Evolutionary conservation across 2,797 vertebrate species (phyloP), one percentile per base, ranked within the genome.

Genomic region (Champsocephalus esox): DNA sequence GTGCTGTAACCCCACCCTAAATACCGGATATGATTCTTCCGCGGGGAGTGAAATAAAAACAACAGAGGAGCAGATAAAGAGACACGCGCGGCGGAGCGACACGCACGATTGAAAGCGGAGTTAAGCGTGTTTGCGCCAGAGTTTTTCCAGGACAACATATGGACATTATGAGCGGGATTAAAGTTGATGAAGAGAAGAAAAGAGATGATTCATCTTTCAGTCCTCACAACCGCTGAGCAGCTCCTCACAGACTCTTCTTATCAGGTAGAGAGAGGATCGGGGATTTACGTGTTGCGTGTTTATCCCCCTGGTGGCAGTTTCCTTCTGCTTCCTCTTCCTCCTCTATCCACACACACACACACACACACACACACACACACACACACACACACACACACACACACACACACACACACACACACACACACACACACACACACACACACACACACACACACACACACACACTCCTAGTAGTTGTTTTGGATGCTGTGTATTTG

Each of bases 211-310:
- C 52, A 46, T 75, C 60, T 44, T 69, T 54, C 48, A 14, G 62
- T 11, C 19, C 63, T 45, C 34, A 32, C 72, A 58, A 59, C 80
- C 34, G 62, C 67, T 65, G 76, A 78, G 14, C 71, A 52, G 73
- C 70, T 76, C 48, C 49, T n/a, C 14, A 8, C 62, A 44, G 60
- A n/a, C 43, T 57, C 76, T 67, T 80, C 59, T 79, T 28, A 43
- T 49, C 66, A 88, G 89, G 85, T 89, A 87, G 21, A 45, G 13
- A 77, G 49, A 32, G 65, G 60, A 24, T 38, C 34, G 67, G 43
- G 24, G 17, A 13, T 77, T 72, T 65, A 79, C 84, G 63, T 75
- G 88, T 87, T 84, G 82, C 45, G 45, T 66, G 12, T 67, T 34
- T 72, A 8, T 70, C 59, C 14, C 34, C 14, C 28, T 48, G n/a